Base-by-base conservation (phyloP, 2,113 vertebrate genomes). In the Sinosuthora webbiana region DNA sequence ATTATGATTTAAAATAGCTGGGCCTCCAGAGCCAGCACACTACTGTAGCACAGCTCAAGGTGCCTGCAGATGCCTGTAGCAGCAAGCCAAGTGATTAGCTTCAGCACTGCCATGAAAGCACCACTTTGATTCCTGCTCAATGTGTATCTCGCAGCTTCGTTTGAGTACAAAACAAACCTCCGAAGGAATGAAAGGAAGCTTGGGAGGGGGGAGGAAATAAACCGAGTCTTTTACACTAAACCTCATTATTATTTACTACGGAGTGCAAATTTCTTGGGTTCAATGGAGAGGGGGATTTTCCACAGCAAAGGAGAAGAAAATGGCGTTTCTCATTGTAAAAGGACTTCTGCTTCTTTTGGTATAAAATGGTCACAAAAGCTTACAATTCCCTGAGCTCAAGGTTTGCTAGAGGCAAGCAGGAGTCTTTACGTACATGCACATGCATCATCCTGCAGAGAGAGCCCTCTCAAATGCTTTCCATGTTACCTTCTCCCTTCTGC, bases 1-100 rank as follows among this genome's bases (percentile, higher is more conserved):
- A 93, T 92, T 93, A 93, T 90, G 90, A 95, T 95, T 97, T 95
- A 94, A 93, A 95, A 93, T 83, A 92, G 88, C 88, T 89, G 88
- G 76, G 83, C 37, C 68, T 78, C 76, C 73, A 35, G 81, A 94
- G 75, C 31, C 81, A 73, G 80, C 63, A 76, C 87, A 90, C 91
- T 79, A 53, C 90, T 78, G 73, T 21, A 55, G 71, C 81, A 52
- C 17, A 90, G 85, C 9, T 70, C 93, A 90, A 93, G 93, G 92
- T 97, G 94, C 90, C 90, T 83, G 95, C 85, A 83, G 88, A 85
- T 59, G 82, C 84, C 55, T 82, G 89, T 7, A 90, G 90, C 90
- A 93, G 87, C 92, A 86, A 96, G 92, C 79, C 82, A 88, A 81
- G 42, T 21, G 16, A 68, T 76, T 87, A 67, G 78, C 81, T 83